Conservation (phyloP, 1,140 invertebrate genomes). For the Hypsibius dujardini region DNA sequence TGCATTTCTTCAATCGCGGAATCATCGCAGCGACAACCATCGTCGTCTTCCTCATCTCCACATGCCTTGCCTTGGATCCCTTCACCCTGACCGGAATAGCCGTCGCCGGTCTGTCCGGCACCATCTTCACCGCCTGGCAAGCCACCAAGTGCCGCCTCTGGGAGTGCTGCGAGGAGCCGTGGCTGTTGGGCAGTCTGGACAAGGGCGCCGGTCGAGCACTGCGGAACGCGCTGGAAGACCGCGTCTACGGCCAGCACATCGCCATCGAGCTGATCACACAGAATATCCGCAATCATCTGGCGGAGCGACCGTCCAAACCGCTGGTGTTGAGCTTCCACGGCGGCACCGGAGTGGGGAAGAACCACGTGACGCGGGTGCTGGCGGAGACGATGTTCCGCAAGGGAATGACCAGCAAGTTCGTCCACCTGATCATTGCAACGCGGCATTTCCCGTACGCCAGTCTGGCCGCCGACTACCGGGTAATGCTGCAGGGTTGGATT, state of each 20-base stretch:
- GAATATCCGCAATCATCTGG: slow-evolving; percentile 25
- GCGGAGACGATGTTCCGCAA: slow-evolving; percentile 51
- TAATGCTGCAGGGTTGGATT: slow-evolving; percentile 41
- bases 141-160: not conserved
- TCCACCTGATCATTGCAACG: slow-evolving; percentile 59
- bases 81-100: not conserved
- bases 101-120: not conserved
- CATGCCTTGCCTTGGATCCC: not conserved
- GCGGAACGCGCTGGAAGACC: not conserved
- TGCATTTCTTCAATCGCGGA: no score
- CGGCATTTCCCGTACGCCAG: slow-evolving; percentile 50
- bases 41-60: no score
- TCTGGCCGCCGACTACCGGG: slow-evolving; percentile 34
- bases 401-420: slow-evolving; percentile 55
- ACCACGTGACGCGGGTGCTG: slow-evolving; percentile 63
- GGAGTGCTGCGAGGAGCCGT: slow-evolving; percentile 7
- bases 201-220: not conserved
- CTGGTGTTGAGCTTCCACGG: slow-evolving; percentile 40
- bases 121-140: not conserved
- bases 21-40: no score
- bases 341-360: slow-evolving; percentile 64
- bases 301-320: slow-evolving; percentile 20
- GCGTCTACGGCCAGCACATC: slow-evolving; percentile 13
- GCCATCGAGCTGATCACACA: not conserved
- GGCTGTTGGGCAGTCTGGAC: not conserved